Percentiles rank a stretch among this genome's conserved stretches.
Conservation (phyloP, 2,888 invertebrate species). For the Pristionchus mayeri region DNA sequence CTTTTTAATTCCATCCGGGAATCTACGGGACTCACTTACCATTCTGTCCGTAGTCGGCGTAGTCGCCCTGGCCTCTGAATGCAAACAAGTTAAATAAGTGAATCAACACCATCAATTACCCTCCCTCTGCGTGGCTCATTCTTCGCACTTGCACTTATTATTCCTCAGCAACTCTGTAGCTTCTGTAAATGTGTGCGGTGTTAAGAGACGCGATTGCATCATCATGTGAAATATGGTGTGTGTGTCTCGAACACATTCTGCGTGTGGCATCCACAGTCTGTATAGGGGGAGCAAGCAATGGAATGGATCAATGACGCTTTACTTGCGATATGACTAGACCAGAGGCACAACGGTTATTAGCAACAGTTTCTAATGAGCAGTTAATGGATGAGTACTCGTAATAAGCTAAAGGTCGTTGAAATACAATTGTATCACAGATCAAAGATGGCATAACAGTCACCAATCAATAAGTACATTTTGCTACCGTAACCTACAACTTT, state of each 20-base stretch:
- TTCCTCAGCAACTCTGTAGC: slow-evolving; percentile 26
- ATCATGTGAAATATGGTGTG: slow-evolving; percentile 12
- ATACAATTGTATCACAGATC: slow-evolving; percentile 39
- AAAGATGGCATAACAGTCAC: slow-evolving; percentile 9
- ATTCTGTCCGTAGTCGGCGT: slow-evolving; percentile 5
- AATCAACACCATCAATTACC: not conserved
- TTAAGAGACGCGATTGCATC: not conserved
- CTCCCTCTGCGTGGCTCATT: slow-evolving; percentile 13
- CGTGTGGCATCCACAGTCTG: not conserved
- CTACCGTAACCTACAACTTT: slow-evolving; percentile 29
- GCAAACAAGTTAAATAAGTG: not conserved
- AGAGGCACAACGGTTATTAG: not conserved
- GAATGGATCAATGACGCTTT: not conserved
- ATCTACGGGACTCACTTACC: not conserved
- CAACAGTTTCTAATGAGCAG: not conserved
- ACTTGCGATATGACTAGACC: slow-evolving; percentile 21
- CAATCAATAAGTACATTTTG: not conserved
- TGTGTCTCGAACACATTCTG: slow-evolving; percentile 42
- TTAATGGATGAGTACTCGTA: not conserved
- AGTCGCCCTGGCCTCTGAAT: slow-evolving; percentile 30
- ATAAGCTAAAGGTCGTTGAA: not conserved
- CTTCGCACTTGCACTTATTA: not conserved
- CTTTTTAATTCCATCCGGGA: not conserved
- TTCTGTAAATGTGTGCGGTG: slow-evolving; percentile 18
- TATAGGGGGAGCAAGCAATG: not conserved